Conservation (phyloP, 1,140 invertebrate genomes). For the Drosophila parabipectinata region DNA sequence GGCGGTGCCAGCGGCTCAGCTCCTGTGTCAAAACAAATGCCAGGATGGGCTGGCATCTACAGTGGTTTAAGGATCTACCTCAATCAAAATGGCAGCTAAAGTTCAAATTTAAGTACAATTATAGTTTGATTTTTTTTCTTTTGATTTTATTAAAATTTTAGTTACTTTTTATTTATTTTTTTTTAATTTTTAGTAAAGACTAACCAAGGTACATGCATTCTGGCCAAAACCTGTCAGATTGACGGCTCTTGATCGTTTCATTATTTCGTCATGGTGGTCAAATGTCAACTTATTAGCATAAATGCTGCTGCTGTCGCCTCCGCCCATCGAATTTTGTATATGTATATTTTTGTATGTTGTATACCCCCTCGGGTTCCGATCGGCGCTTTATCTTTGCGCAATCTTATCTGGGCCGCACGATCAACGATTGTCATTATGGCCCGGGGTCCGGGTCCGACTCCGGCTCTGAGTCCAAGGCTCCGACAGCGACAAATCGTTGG, state of each 20-base stretch:
- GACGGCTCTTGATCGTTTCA: slow-evolving; percentile 72
- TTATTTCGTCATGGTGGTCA: slow-evolving; percentile 82
- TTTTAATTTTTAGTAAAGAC: background rate
- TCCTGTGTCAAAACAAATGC: slow-evolving; percentile 74
- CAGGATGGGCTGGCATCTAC: slow-evolving; percentile 27
- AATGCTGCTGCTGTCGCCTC: slow-evolving; percentile 63
- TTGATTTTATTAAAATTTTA: background rate
- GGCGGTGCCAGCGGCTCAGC: slow-evolving; percentile 31
- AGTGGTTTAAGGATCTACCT: slow-evolving; percentile 11
- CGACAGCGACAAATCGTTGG: slow-evolving; percentile 80
- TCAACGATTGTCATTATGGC: slow-evolving; percentile 73
- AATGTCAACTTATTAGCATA: slow-evolving; percentile 83
- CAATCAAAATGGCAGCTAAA: background rate
- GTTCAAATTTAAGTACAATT: background rate
- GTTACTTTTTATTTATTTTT: background rate
- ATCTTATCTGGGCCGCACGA: slow-evolving; percentile 66
- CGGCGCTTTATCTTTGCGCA: slow-evolving; percentile 53
- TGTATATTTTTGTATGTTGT: background rate
- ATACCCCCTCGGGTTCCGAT: slow-evolving; percentile 32
- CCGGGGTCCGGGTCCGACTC: slow-evolving; percentile 28
- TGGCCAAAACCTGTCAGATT: slow-evolving; percentile 62
- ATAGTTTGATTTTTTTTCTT: background rate
- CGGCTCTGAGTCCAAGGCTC: slow-evolving; percentile 29
- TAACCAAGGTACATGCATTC: background rate
- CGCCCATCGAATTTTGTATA: slow-evolving; percentile 11